phyloP scores from a whole-genome alignment of 1,140 invertebrate genomes.

The Maniola jurtina region DNA sequence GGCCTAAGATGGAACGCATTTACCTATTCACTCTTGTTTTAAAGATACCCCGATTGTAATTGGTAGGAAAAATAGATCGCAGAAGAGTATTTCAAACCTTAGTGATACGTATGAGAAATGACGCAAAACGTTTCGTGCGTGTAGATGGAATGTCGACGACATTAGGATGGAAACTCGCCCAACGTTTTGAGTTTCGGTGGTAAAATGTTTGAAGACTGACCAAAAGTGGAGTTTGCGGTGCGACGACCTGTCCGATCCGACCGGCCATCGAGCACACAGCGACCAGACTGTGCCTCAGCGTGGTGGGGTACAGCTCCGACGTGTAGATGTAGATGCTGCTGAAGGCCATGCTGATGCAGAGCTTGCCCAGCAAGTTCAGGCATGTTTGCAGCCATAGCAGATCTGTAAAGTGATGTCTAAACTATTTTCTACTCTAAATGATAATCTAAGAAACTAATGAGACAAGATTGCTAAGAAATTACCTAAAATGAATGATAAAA shows the following conservation, averaged over 20 bases:
- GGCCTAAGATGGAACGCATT: no score
- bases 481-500: no score
- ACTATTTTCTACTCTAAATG: slow-evolving; percentile 32
- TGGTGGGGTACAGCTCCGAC: slow-evolving; percentile 85
- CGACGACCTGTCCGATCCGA: slow-evolving; percentile 83
- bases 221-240: slow-evolving; percentile 81
- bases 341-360: slow-evolving; percentile 82
- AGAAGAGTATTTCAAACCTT: no score
- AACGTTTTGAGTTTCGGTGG: no score
- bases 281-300: slow-evolving; percentile 81
- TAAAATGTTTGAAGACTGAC: slow-evolving; percentile 44
- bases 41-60: no score
- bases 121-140: no score
- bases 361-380: slow-evolving; percentile 79
- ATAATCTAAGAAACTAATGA: background rate
- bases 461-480: background rate
- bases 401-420: slow-evolving; percentile 38
- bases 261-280: slow-evolving; percentile 84
- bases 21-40: no score
- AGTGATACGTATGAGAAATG: no score
- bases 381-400: slow-evolving; percentile 58
- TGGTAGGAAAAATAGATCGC: no score
- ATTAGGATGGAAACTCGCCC: no score
- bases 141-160: no score
- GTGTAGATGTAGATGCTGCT: slow-evolving; percentile 84